Conservation (phyloP, 2,888 invertebrate genomes). For the Xylota sylvarum region DNA sequence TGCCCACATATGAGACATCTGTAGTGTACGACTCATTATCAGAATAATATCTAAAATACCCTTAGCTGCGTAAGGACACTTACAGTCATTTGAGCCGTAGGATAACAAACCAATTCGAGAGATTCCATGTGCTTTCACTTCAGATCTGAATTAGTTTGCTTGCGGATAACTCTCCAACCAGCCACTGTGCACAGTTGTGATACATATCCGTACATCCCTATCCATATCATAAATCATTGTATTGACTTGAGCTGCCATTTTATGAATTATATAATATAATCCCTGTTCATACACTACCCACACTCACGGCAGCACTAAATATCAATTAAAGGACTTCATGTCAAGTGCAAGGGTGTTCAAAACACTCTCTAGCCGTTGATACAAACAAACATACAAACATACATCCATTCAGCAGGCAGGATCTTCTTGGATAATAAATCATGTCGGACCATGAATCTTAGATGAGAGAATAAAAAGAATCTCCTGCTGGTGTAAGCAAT, state of each 20-base stretch:
- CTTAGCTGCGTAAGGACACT: constrained; percentile 6
- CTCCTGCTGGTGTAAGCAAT: constrained; percentile 74
- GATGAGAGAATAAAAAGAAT: constrained; percentile 67
- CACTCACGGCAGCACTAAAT: constrained; percentile 62
- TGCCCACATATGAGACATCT: background rate
- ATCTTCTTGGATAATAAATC: constrained; percentile 69
- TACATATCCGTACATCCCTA: constrained; percentile 28
- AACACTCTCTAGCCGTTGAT: constrained; percentile 44
- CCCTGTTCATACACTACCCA: constrained; percentile 48
- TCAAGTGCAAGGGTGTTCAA: constrained; percentile 67
- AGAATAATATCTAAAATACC: background rate
- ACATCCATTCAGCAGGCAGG: constrained; percentile 40
- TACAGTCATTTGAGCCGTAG: constrained; percentile 25
- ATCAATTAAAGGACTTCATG: constrained; percentile 74
- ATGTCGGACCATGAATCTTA: constrained; percentile 71
- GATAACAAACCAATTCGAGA: constrained; percentile 27
- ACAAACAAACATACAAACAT: constrained; percentile 29
- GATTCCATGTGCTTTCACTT: constrained; percentile 51
- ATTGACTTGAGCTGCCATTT: constrained; percentile 66
- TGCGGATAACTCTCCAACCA: constrained; percentile 19
- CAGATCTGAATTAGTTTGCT: constrained; percentile 54
- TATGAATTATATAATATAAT: constrained; percentile 71
- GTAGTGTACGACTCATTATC: background rate
- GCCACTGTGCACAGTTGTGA: constrained; percentile 1
- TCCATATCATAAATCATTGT: constrained; percentile 66